Percentiles rank a stretch among this genome's conserved stretches.
Evolutionary conservation across 2,888 invertebrate species (phyloP).

Genomic region (Rotaria macrura): DNA sequence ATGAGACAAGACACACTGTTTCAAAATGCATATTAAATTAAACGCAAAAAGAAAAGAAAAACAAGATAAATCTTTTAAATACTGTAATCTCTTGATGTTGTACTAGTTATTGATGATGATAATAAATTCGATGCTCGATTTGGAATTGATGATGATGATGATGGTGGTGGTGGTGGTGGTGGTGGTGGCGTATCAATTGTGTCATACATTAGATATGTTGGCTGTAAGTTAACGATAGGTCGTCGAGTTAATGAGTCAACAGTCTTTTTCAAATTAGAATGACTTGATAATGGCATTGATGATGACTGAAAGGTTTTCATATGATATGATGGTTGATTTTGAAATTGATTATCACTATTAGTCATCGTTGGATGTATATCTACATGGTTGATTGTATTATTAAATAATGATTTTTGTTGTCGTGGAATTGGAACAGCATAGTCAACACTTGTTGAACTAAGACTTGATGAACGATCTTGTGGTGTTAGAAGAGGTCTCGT

Average conservation of each 20-base stretch:
- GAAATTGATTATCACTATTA: too few species aligned
- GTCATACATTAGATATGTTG: neutral
- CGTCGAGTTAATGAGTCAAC: neutral
- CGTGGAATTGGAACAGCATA: conserved; percentile 5
- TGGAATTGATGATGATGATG: too few species aligned
- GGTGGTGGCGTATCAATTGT: neutral
- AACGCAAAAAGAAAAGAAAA: neutral
- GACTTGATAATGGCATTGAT: neutral
- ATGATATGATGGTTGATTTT: neutral
- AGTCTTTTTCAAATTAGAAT: neutral
- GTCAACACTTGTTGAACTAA: conserved; percentile 12
- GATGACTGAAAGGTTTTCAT: neutral
- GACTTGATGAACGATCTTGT: conserved; percentile 10
- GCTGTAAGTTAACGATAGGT: too few species aligned
- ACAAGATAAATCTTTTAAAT: neutral
- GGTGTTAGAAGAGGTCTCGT: neutral
- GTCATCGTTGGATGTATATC: neutral
- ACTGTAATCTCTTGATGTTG: neutral
- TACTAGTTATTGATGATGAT: neutral
- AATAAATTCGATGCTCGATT: neutral
- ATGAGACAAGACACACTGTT: neutral
- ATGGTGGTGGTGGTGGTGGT: neutral
- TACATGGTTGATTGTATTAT: neutral
- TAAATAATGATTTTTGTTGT: neutral
- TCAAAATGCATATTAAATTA: neutral